phyloP scores from a whole-genome alignment of 2,113 vertebrate species.

The Marcusenius ussheri region DNA sequence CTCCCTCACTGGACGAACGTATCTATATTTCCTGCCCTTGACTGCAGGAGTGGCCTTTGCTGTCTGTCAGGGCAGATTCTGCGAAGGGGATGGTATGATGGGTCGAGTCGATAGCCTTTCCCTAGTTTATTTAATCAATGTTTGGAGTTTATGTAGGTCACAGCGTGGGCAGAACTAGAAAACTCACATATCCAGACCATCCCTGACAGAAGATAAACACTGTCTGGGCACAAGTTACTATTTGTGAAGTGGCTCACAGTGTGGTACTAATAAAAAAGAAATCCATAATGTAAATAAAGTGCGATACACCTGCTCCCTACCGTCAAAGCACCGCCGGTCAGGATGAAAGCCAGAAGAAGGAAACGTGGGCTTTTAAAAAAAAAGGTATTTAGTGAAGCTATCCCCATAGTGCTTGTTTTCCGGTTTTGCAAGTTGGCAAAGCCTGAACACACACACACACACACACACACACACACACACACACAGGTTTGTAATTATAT shows the following conservation, averaged over 20 bases:
- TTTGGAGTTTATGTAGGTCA: background rate
- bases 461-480: too few species aligned
- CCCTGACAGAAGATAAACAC: background rate
- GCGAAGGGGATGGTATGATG: background rate
- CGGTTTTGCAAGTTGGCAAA: background rate
- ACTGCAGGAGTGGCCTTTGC: background rate
- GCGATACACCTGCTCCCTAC: background rate
- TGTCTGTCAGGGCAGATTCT: background rate
- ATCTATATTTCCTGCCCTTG: background rate
- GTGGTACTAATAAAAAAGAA: background rate
- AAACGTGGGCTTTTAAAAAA: background rate
- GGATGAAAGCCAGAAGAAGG: background rate
- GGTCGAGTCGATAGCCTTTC: background rate
- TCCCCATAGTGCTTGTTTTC: background rate
- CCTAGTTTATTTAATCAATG: conserved; percentile 12
- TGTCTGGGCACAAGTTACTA: conserved; percentile 6
- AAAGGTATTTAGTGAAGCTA: background rate
- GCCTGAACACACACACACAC: background rate
- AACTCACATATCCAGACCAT: background rate
- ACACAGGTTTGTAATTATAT: too few species aligned
- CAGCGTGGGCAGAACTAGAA: background rate
- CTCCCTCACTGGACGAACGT: background rate
- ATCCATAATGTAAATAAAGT: background rate
- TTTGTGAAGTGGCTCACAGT: background rate
- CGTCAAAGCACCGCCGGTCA: background rate